phyloP scores from a whole-genome alignment of 2,113 vertebrate species.

The Chrysemys picta region DNA sequence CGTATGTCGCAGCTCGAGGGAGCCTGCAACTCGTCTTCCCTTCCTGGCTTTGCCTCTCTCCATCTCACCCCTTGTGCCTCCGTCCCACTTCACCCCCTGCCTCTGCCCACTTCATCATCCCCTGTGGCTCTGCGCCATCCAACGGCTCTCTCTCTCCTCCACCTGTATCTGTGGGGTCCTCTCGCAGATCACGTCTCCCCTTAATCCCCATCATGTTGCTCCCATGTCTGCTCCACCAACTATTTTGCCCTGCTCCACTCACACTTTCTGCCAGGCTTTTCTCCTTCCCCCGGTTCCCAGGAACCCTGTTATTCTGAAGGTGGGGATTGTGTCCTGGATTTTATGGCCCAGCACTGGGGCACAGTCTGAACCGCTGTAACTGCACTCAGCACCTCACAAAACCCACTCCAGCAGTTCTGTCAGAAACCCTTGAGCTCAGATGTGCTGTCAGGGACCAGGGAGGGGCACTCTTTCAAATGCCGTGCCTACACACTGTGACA shows the following conservation, averaged over 20 bases:
- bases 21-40: conserved; percentile 74
- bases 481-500: not conserved
- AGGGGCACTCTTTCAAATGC: rapidly evolving
- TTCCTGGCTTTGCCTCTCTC: conserved; percentile 38
- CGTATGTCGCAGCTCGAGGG: conserved; percentile 28
- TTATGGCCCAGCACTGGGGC: not conserved
- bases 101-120: conserved; percentile 9
- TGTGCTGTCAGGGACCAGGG: not conserved
- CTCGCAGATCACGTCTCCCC: conserved; percentile 41
- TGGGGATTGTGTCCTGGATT: not conserved
- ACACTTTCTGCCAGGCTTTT: not conserved
- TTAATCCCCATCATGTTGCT: not conserved
- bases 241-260: conserved; percentile 51
- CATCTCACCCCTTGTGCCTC: not conserved
- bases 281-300: not conserved
- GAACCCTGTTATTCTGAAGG: not conserved
- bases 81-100: conserved; percentile 45
- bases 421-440: not conserved
- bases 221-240: not conserved
- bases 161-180: not conserved
- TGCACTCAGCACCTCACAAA: not conserved
- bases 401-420: not conserved
- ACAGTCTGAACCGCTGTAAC: not conserved
- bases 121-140: not conserved
- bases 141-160: not conserved